Evolutionary conservation across 2,888 invertebrate species (phyloP), one percentile per base, ranked within the genome.

Genomic region (Adineta ricciae): DNA sequence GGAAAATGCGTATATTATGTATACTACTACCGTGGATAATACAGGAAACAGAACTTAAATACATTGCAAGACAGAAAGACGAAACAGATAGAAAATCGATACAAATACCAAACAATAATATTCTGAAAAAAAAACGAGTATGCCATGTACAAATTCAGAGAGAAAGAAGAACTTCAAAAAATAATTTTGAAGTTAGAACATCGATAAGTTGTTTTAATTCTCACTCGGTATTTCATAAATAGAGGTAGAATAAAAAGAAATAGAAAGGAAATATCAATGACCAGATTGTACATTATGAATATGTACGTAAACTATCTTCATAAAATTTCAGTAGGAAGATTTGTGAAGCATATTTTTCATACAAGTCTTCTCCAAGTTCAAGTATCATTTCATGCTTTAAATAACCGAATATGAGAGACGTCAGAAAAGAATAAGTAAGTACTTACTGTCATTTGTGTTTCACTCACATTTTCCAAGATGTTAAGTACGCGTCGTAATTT

Each of bases 271-370:
- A 32, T 5, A 64, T 64, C 19, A 64, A 27, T 36, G 32, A 64
- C 32, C 64, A 32, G 64, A 64, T 64, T 32, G 8, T 2, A 46
- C 19, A 32, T 36, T 32, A 64, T 64, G 64, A 32, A 36, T 32
- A 32, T 32, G 64, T 64, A 19, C 32, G 78, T 78, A 78, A 41
- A 78, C 21, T 78, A n/a, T 78, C 78, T 78, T 78, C 78, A 38
- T 78, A 78, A 41, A 78, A 78, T 78, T 78, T 78, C 0, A 78
- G 24, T 7, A 41, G 24, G 41, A 41, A 78, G n/a, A 78, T 78
- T 78, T 41, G 38, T 78, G 78, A 24, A 78, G 78, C 38, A 78
- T 78, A 78, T 78, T 78, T 78, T 11, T 78, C 21, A 14, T 78
- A 78, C n/a, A 78, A 41, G 24, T 78, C 7, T 24, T 78, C 41